Conservation (phyloP, 92 coral and sea anemone genomes). For the Zoanthus solanderi region DNA sequence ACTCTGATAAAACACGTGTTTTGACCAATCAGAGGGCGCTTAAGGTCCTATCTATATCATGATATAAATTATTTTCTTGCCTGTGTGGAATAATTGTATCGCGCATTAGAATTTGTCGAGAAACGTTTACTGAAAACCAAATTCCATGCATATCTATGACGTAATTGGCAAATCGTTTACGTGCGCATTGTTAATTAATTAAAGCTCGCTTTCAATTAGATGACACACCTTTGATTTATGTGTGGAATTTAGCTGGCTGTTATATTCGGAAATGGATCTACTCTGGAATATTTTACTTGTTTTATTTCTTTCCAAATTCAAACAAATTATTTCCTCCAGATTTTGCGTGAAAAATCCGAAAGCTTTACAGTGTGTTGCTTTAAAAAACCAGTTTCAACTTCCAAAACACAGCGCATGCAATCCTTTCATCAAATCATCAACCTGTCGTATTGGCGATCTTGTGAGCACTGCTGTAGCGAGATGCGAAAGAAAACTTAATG, state of each 20-base stretch:
- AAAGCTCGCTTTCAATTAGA: constrained; percentile 4
- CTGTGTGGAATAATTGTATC: background rate
- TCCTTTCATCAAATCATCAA: constrained; percentile 62
- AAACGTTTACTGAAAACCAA: no score
- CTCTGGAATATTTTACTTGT: background rate
- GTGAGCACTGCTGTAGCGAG: constrained; percentile 83
- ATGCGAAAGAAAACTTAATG: constrained; percentile 68
- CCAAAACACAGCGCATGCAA: constrained; percentile 84
- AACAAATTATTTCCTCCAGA: constrained; percentile 42
- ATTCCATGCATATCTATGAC: no score
- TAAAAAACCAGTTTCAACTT: constrained; percentile 78
- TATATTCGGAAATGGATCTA: background rate
- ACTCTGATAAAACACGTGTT: no score
- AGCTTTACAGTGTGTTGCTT: constrained; percentile 87
- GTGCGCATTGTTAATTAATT: constrained; percentile 25
- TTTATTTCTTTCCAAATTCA: constrained; percentile 1
- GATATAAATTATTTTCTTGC: no score
- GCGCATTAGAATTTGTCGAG: no score
- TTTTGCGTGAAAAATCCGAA: constrained; percentile 81
- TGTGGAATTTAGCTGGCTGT: background rate
- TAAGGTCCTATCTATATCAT: no score
- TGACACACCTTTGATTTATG: background rate
- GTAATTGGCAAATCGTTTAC: background rate
- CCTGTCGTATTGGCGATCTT: constrained; percentile 89
- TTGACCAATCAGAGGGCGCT: no score